Evolutionary conservation across 2,888 invertebrate species (phyloP).

Genomic region (Pinctada fucata): DNA sequence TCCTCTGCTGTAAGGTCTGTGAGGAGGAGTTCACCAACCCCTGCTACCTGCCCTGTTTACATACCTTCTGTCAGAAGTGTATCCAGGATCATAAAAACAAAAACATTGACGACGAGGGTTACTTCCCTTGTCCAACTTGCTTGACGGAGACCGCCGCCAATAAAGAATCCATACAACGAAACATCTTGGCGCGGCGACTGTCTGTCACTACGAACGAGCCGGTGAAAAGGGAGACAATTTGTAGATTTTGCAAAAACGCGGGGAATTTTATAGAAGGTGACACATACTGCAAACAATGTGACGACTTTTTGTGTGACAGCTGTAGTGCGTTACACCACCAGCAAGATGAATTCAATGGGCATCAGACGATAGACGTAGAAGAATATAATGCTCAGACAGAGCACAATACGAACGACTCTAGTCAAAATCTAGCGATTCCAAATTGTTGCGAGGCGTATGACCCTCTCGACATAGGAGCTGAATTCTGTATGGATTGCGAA

Average conservation of each 20-base stretch:
- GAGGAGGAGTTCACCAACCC: slow-evolving; percentile 67
- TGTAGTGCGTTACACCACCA: slow-evolving; percentile 57
- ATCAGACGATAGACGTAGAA: slow-evolving; percentile 57
- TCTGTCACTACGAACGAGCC: slow-evolving; percentile 43
- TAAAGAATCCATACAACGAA: slow-evolving; percentile 43
- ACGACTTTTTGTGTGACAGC: slow-evolving; percentile 60
- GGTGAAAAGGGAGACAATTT: slow-evolving; percentile 48
- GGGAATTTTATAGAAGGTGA: slow-evolving; percentile 57
- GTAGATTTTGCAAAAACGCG: slow-evolving; percentile 58
- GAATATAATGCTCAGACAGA: slow-evolving; percentile 49
- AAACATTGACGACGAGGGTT: slow-evolving; percentile 44
- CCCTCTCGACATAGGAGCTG: slow-evolving; percentile 64
- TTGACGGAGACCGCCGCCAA: slow-evolving; percentile 51
- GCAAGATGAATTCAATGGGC: slow-evolving; percentile 60
- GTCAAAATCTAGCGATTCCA: slow-evolving; percentile 47
- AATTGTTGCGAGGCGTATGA: slow-evolving; percentile 65
- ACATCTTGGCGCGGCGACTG: slow-evolving; percentile 63
- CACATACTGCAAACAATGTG: slow-evolving; percentile 63
- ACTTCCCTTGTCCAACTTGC: slow-evolving; percentile 64
- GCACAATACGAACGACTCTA: slow-evolving; percentile 36
- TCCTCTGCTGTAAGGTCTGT: slow-evolving; percentile 67
- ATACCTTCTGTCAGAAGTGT: slow-evolving; percentile 59
- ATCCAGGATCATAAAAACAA: slow-evolving; percentile 48
- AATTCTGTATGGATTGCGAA: slow-evolving; percentile 69
- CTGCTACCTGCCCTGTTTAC: slow-evolving; percentile 64